phyloP scores from a whole-genome alignment of 2,888 invertebrate species.

The Diploptera punctata region DNA sequence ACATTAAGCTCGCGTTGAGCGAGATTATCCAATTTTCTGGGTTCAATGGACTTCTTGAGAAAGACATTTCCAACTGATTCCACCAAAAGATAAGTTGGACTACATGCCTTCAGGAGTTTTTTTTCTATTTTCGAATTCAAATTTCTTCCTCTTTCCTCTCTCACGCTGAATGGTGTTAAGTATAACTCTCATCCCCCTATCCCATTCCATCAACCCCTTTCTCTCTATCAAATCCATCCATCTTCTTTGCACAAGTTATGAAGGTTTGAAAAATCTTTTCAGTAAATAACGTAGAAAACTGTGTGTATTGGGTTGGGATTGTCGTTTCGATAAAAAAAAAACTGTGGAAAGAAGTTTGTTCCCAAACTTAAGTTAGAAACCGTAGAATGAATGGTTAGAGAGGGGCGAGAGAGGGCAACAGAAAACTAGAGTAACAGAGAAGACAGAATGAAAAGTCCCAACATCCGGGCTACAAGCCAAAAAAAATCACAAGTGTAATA shows the following conservation, averaged over 20 bases:
- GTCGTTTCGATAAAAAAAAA: background rate
- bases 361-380: background rate
- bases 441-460: background rate
- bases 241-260: slow-evolving; percentile 3
- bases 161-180: background rate
- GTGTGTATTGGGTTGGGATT: background rate
- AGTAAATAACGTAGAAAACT: slow-evolving; percentile 17
- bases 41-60: too few species aligned
- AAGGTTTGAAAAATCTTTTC: slow-evolving; percentile 12
- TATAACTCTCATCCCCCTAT: too few species aligned
- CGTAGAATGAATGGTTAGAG: background rate
- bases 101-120: too few species aligned
- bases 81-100: too few species aligned
- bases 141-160: background rate
- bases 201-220: background rate
- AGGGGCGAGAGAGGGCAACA: background rate
- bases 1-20: too few species aligned
- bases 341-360: background rate
- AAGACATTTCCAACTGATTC: too few species aligned
- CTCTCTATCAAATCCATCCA: background rate
- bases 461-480: background rate
- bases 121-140: slow-evolving; percentile 7
- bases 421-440: background rate
- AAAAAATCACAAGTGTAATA: background rate
- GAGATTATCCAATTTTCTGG: background rate